Percentiles rank a stretch among this genome's conserved stretches.
Evolutionary conservation across 2,113 vertebrate genomes (phyloP).

Genomic region (Dolichallabes microphthalmus): DNA sequence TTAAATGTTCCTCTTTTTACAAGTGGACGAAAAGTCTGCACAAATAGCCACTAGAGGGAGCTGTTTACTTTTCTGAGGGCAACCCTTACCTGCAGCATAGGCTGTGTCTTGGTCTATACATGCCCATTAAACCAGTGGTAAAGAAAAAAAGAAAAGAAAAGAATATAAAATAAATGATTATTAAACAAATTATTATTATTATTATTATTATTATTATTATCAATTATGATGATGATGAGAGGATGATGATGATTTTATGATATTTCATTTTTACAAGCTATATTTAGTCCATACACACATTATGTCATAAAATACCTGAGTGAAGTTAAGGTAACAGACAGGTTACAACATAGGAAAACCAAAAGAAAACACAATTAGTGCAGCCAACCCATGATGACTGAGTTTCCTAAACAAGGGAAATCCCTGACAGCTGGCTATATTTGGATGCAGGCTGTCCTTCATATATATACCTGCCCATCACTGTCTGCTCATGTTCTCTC

Average conservation of each 20-base stretch:
- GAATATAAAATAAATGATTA: too few relatives aligned
- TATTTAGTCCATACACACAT: not conserved
- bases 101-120: not conserved
- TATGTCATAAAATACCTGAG: not conserved
- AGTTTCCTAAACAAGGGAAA: not conserved
- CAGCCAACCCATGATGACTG: not conserved
- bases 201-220: not conserved
- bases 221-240: not conserved
- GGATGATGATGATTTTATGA: not conserved
- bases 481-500: not conserved
- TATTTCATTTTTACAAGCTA: not conserved
- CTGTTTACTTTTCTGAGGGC: not conserved
- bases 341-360: not conserved
- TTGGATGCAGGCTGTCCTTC: not conserved
- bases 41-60: conserved; percentile 22
- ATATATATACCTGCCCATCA: conserved; percentile 1
- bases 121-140: not conserved
- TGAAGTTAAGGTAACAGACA: not conserved
- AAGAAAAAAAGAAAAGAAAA: too few relatives aligned
- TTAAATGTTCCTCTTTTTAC: not conserved
- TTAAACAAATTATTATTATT: not conserved
- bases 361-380: not conserved
- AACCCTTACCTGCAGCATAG: not conserved
- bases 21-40: not conserved
- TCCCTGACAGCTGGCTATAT: conserved; percentile 18